Conservation (phyloP, 1,140 invertebrate species). For the Elysia chlorotica region DNA sequence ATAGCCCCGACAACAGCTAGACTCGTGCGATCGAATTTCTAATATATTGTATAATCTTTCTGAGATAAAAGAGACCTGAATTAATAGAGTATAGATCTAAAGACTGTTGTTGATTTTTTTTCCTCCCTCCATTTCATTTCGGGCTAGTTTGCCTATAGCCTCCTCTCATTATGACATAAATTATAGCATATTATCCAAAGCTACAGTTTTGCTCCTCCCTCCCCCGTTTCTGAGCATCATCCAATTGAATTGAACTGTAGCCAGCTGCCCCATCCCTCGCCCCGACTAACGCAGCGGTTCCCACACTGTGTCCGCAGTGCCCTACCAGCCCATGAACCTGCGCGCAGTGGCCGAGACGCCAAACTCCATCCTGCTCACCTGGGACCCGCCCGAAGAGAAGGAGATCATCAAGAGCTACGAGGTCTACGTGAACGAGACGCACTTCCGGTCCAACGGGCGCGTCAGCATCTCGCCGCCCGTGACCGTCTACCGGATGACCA, state of each 20-base stretch:
- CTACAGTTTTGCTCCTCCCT: too few species aligned
- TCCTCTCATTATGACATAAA: too few species aligned
- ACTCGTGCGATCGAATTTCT: too few species aligned
- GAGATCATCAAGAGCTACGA: slow-evolving; percentile 94
- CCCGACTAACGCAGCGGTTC: neutral
- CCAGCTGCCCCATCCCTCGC: neutral
- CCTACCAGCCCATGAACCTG: slow-evolving; percentile 90
- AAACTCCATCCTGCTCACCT: slow-evolving; percentile 78
- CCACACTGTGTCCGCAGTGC: slow-evolving; percentile 70
- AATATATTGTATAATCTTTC: too few species aligned
- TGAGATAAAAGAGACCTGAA: too few species aligned
- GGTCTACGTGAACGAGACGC: slow-evolving; percentile 95
- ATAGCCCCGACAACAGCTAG: too few species aligned
- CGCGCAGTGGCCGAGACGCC: slow-evolving; percentile 68
- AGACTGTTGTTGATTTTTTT: too few species aligned
- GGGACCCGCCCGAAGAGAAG: slow-evolving; percentile 83
- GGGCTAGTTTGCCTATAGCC: too few species aligned
- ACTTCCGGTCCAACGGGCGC: slow-evolving; percentile 73
- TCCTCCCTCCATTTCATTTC: too few species aligned
- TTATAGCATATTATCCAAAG: too few species aligned
- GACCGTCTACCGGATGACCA: slow-evolving; percentile 83
- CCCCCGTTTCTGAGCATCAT: neutral
- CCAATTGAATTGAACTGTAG: neutral
- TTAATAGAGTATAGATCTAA: too few species aligned
- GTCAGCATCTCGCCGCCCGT: slow-evolving; percentile 72